Evolutionary conservation across 2,113 vertebrate species (phyloP).

Genomic region (Phylloscopus trochiloides): DNA sequence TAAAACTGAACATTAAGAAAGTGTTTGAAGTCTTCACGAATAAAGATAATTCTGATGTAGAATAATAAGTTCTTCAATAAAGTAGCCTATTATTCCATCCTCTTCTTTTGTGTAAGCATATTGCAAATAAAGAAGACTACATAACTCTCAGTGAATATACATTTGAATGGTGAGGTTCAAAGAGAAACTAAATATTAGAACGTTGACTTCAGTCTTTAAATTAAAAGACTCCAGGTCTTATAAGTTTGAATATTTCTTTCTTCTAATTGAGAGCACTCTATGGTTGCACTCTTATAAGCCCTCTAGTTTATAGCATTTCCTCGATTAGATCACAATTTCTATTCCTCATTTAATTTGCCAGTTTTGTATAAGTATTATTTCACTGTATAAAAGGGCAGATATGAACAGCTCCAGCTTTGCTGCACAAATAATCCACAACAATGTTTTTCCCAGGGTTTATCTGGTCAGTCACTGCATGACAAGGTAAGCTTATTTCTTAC

Average conservation of each 20-base stretch:
- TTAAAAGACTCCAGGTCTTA: not conserved
- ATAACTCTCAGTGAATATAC: not conserved
- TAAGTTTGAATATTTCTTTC: not conserved
- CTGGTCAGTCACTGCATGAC: not conserved
- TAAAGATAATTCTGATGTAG: conserved; percentile 25
- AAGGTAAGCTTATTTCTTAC: not conserved
- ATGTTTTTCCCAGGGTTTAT: not conserved
- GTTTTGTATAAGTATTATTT: not conserved
- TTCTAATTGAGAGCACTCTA: not conserved
- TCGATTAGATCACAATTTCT: not conserved
- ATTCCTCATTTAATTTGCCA: not conserved
- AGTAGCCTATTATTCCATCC: not conserved
- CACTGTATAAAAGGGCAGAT: not conserved
- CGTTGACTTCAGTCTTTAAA: not conserved
- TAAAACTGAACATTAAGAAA: not conserved
- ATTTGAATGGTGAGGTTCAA: not conserved
- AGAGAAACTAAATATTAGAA: not conserved
- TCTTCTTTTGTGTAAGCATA: not conserved
- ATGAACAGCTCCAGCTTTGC: not conserved
- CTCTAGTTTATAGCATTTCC: not conserved
- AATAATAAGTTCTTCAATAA: not conserved
- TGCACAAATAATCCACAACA: not conserved
- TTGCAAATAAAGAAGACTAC: not conserved
- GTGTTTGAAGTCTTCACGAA: not conserved
- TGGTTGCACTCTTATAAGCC: not conserved